A percentile compares a stretch with the other conserved stretches of the same genome.
Conservation (phyloP, 2,888 invertebrate genomes). For the Phaonia tiefii region DNA sequence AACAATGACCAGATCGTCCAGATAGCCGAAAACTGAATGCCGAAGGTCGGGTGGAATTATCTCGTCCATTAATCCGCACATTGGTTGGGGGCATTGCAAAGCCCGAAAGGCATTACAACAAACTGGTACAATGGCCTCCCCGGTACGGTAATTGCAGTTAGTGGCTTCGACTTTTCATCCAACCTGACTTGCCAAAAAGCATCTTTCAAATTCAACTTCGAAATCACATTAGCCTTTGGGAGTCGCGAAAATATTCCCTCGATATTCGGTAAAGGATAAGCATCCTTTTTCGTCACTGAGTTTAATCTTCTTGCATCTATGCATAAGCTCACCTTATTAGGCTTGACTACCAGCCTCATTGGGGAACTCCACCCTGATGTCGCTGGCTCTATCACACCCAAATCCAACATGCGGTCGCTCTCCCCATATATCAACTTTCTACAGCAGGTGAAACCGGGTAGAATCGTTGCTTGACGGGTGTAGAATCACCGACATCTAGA, state of each 20-base stretch:
- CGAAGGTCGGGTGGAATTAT: no score
- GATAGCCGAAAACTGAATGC: slow-evolving; percentile 53
- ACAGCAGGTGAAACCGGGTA: slow-evolving; percentile 53
- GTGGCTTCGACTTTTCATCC: no score
- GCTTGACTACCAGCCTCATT: slow-evolving; percentile 24
- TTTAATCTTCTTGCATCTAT: slow-evolving; percentile 55
- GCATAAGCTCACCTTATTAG: slow-evolving; percentile 15
- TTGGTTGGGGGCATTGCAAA: no score
- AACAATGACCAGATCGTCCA: slow-evolving; percentile 28
- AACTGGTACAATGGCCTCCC: no score
- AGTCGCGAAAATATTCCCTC: no score
- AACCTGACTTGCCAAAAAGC: no score
- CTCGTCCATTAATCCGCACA: slow-evolving; percentile 55
- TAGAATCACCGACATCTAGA: slow-evolving; percentile 53
- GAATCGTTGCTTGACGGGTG: slow-evolving; percentile 61
- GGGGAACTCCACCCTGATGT: slow-evolving; percentile 20
- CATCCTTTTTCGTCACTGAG: no score
- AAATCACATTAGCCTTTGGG: no score
- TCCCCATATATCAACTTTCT: slow-evolving; percentile 24
- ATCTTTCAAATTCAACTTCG: no score
- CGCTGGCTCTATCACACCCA: slow-evolving; percentile 22
- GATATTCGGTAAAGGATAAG: no score
- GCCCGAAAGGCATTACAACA: no score
- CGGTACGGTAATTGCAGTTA: no score
- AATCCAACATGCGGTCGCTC: slow-evolving; percentile 22